Conservation (phyloP, 2,113 vertebrate genomes). For the Merops nubicus region DNA sequence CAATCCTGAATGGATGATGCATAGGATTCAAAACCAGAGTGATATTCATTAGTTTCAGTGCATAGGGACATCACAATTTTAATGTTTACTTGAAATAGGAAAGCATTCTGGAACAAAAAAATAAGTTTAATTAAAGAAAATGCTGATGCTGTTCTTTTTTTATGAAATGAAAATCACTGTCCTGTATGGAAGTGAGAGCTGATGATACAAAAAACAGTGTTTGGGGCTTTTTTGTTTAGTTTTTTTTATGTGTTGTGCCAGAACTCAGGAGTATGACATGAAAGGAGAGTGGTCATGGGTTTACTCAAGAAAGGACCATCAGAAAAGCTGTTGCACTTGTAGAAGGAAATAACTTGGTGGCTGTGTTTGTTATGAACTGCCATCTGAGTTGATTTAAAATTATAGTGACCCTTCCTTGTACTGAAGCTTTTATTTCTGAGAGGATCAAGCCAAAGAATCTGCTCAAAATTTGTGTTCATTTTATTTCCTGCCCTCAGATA, state of each 20-base stretch:
- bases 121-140: background rate
- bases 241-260: background rate
- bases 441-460: background rate
- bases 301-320: background rate
- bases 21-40: background rate
- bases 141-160: background rate
- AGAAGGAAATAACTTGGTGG: background rate
- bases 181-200: background rate
- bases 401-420: background rate
- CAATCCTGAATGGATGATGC: background rate
- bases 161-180: background rate
- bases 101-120: background rate
- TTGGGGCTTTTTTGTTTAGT: rapidly evolving
- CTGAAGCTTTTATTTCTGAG: background rate
- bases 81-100: background rate
- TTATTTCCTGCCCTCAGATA: background rate
- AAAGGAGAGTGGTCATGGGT: background rate
- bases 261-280: background rate
- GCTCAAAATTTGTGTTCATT: background rate
- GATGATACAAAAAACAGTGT: background rate
- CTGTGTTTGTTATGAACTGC: background rate
- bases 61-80: background rate
- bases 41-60: background rate
- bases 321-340: background rate
- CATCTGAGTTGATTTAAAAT: background rate